phyloP scores from a whole-genome alignment of 2,888 invertebrate species.

The Tridacna crocea region DNA sequence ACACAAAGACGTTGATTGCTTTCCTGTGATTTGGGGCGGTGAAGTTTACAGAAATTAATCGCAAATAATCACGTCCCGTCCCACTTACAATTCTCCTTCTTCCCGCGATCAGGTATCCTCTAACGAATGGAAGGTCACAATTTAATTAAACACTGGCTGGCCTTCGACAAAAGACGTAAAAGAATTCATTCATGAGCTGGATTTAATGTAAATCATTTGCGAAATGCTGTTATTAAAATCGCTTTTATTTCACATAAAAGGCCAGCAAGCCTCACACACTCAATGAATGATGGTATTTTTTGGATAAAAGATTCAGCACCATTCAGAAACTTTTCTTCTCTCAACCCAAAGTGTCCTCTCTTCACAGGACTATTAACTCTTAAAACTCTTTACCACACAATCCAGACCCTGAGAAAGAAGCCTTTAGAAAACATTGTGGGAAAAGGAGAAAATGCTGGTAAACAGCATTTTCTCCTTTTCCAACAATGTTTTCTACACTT shows the following conservation, averaged over 20 bases:
- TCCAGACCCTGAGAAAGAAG: too few relatives aligned
- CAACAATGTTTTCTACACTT: too few relatives aligned
- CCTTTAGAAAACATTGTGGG: too few relatives aligned
- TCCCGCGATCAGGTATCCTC: constrained; percentile 52
- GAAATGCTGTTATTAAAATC: constrained; percentile 63
- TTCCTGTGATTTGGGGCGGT: constrained; percentile 57
- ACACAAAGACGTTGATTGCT: constrained; percentile 64
- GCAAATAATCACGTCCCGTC: constrained; percentile 64
- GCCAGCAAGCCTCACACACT: constrained; percentile 36
- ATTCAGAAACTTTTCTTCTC: neutral
- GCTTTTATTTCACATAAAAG: constrained; percentile 59
- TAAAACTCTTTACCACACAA: constrained; percentile 30
- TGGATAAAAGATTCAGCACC: constrained; percentile 44
- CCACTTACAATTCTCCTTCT: constrained; percentile 56
- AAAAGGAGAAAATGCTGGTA: too few relatives aligned
- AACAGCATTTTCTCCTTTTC: too few relatives aligned
- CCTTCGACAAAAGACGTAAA: constrained; percentile 43
- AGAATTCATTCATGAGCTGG: constrained; percentile 46
- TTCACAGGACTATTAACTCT: too few relatives aligned
- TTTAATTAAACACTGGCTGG: constrained; percentile 64
- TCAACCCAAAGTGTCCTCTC: neutral
- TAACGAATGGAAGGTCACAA: constrained; percentile 61
- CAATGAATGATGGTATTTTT: constrained; percentile 50
- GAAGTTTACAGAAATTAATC: constrained; percentile 67
- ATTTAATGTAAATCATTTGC: constrained; percentile 60